Evolutionary conservation across 1,140 invertebrate genomes (phyloP), one percentile per base, ranked within the genome.

Genomic region (Euwallacea fornicatus): DNA sequence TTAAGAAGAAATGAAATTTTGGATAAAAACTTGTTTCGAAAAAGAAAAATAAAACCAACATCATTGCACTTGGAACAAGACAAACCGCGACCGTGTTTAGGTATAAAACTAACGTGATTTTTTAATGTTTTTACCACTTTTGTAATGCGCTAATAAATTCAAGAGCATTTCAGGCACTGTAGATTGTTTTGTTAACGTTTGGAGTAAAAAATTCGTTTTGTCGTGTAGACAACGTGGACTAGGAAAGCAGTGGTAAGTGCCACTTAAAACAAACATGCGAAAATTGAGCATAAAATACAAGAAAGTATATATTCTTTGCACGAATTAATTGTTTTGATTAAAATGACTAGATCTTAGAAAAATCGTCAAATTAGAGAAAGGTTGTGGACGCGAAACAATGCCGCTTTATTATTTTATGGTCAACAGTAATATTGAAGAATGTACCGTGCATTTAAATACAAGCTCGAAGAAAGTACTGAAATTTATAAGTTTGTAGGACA

Each of bases 301-400:
- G 9, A 11, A 50, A 50, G 2, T 50, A 11, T 50, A 33, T 33
- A 1, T 33, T 33, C 21, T 33, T 33, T 33, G 21, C 21, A 33
- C 46, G 9, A 50, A 13, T 50, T 10, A 50, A 50, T 50, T 11
- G 9, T 50, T 50, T 13, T 11, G 46, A 50, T 50, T 50, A 50
- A 50, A 50, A 50, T 50, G 46, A 50, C 46, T 50, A 50, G 46
- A 50, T 6, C 13, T 50, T 50, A 13, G 46, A 50, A 50, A 10
- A 50, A 10, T 13, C 46, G 9, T 11, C 13, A 50, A 10, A 50
- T 2, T 50, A 11, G 46, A 6, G 46, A 33, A 2, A 33, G 21
- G 21, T 33, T 2, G 1, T 33, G 21, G 21, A 33, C 7, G 6
- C 7, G 13, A 10, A 50, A 50, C 9, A 50, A 50, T 50, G 13